Evolutionary conservation across 2,888 invertebrate species (phyloP).

Genomic region (Cheilosia vulpina): DNA sequence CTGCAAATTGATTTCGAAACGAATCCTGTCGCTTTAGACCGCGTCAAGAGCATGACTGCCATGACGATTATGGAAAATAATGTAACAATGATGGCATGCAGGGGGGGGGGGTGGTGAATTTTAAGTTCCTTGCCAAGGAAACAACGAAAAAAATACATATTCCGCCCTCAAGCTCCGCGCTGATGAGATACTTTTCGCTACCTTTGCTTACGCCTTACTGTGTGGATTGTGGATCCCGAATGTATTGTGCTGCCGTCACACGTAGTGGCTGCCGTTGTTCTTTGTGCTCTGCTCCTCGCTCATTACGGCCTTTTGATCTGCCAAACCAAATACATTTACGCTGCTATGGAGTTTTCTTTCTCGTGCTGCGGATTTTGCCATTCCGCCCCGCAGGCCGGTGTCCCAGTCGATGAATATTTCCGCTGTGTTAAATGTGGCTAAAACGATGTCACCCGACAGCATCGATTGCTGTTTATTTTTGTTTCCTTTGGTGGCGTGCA

Average conservation of each 20-base stretch:
- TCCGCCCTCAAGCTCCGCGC: constrained; percentile 24
- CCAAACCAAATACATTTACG: constrained; percentile 51
- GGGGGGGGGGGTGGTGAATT: not conserved
- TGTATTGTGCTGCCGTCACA: not conserved
- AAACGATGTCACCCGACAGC: constrained; percentile 68
- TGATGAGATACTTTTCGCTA: constrained; percentile 54
- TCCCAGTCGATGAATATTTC: constrained; percentile 62
- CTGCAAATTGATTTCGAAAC: constrained; percentile 66
- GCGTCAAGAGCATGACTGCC: constrained; percentile 39
- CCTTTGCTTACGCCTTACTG: constrained; percentile 42
- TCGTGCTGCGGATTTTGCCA: constrained; percentile 15
- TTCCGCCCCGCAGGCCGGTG: constrained; percentile 1
- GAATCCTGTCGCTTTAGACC: constrained; percentile 9
- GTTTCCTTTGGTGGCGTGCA: constrained; percentile 10
- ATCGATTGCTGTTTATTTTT: constrained; percentile 57
- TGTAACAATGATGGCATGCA: constrained; percentile 30
- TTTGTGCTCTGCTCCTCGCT: constrained; percentile 4
- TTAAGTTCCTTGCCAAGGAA: not conserved
- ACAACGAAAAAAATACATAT: not conserved
- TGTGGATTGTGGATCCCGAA: constrained; percentile 35
- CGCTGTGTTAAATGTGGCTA: constrained; percentile 73
- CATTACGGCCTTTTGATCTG: constrained; percentile 61
- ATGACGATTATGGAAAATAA: constrained; percentile 43
- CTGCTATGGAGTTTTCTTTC: constrained; percentile 40
- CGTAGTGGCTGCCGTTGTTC: constrained; percentile 30